Conservation (phyloP, 2,797 vertebrate species). For the Crenuchus spilurus region DNA sequence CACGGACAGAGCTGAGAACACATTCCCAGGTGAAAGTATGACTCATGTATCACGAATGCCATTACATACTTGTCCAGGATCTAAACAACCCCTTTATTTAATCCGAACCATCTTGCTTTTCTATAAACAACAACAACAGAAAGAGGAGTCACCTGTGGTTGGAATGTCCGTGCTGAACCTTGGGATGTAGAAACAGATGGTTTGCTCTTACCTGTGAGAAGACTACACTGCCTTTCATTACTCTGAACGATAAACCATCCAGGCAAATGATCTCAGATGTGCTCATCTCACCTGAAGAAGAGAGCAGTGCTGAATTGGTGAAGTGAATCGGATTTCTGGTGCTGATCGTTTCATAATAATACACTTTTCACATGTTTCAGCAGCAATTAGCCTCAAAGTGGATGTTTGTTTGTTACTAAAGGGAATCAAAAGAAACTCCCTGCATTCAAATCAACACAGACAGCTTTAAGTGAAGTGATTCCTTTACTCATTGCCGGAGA, state of each 20-base stretch:
- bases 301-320: background rate
- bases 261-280: conserved; percentile 45
- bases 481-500: conserved; percentile 44
- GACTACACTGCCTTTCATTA: conserved; percentile 53
- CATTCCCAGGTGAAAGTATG: conserved; percentile 66
- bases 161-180: conserved; percentile 55
- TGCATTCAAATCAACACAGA: conserved; percentile 38
- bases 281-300: conserved; percentile 19
- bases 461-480: conserved; percentile 49
- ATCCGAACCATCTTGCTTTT: conserved; percentile 64
- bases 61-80: conserved; percentile 65
- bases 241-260: conserved; percentile 34
- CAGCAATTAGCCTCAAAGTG: conserved; percentile 50
- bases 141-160: conserved; percentile 70
- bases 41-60: conserved; percentile 66
- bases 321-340: conserved; percentile 22
- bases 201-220: conserved; percentile 39
- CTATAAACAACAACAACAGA: conserved; percentile 70
- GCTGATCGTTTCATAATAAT: conserved; percentile 42
- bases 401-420: conserved; percentile 51
- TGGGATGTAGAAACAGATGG: conserved; percentile 47
- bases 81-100: conserved; percentile 76
- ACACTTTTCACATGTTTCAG: conserved; percentile 38
- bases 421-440: conserved; percentile 31
- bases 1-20: conserved; percentile 48